Evolutionary conservation across 2,113 vertebrate genomes (phyloP).

Genomic region (Nothobranchius furzeri): DNA sequence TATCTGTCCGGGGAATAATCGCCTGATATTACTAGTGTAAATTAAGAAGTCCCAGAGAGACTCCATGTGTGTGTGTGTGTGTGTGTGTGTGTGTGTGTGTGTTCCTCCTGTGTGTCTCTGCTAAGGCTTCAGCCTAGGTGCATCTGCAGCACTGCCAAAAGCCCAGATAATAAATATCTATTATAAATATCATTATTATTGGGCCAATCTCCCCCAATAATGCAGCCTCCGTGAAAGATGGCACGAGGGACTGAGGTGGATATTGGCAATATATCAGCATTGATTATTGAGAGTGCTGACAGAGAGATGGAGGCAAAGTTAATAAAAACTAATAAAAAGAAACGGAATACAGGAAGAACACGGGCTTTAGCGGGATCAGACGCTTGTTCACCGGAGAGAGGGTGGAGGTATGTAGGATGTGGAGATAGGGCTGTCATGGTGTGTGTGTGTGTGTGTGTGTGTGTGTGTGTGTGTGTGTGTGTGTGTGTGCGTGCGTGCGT

Average conservation of each 20-base stretch:
- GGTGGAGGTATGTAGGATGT: conserved; percentile 26
- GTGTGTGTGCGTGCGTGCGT: too few relatives aligned
- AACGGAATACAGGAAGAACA: conserved; percentile 78
- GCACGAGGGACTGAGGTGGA: conserved; percentile 77
- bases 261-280: conserved; percentile 87
- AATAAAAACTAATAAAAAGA: conserved; percentile 86
- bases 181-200: conserved; percentile 87
- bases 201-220: conserved; percentile 81
- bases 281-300: conserved; percentile 84
- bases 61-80: conserved; percentile 13
- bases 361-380: conserved; percentile 80
- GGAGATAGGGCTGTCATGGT: conserved; percentile 28
- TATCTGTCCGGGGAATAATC: conserved; percentile 73
- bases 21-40: conserved; percentile 71
- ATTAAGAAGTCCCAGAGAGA: conserved; percentile 69
- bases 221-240: conserved; percentile 78
- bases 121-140: conserved; percentile 50
- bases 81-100: too few relatives aligned
- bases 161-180: conserved; percentile 84
- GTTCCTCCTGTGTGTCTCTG: conserved; percentile 24
- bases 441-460: conserved; percentile 3
- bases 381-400: conserved; percentile 55
- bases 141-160: conserved; percentile 65
- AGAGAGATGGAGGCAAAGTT: conserved; percentile 80
- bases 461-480: too few relatives aligned